phyloP scores from a whole-genome alignment of 2,888 invertebrate genomes.

The Aleiodes leptofemur region DNA sequence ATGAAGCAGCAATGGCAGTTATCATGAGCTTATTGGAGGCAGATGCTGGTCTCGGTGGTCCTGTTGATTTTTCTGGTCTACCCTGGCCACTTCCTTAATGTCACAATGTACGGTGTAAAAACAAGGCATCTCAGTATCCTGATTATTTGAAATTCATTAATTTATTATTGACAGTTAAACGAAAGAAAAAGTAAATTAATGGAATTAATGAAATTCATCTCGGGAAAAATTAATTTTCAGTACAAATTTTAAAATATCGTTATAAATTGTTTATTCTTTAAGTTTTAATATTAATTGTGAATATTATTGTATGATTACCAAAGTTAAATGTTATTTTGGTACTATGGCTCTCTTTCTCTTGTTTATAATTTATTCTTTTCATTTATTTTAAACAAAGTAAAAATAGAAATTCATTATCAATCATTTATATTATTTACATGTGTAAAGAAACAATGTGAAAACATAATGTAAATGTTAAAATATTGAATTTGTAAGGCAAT shows the following conservation, averaged over 20 bases:
- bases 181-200: neutral
- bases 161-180: neutral
- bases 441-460: slow-evolving; percentile 32
- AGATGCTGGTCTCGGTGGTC: slow-evolving; percentile 91
- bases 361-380: slow-evolving; percentile 1
- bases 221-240: slow-evolving; percentile 19
- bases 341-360: neutral
- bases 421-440: slow-evolving; percentile 36
- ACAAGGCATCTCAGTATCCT: neutral
- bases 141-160: neutral
- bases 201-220: slow-evolving; percentile 54
- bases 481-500: neutral
- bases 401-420: slow-evolving; percentile 29
- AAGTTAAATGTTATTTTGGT: slow-evolving; percentile 29
- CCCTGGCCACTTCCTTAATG: slow-evolving; percentile 88
- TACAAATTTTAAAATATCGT: slow-evolving; percentile 13
- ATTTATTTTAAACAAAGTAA: slow-evolving; percentile 5
- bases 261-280: slow-evolving; percentile 5
- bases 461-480: slow-evolving; percentile 9
- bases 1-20: slow-evolving; percentile 94
- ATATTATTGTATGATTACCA: slow-evolving; percentile 30
- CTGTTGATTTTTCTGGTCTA: slow-evolving; percentile 89
- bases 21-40: slow-evolving; percentile 94
- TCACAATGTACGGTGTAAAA: slow-evolving; percentile 36
- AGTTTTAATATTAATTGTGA: neutral